Conservation (phyloP, 1,140 invertebrate genomes). For the Papilio helenus region DNA sequence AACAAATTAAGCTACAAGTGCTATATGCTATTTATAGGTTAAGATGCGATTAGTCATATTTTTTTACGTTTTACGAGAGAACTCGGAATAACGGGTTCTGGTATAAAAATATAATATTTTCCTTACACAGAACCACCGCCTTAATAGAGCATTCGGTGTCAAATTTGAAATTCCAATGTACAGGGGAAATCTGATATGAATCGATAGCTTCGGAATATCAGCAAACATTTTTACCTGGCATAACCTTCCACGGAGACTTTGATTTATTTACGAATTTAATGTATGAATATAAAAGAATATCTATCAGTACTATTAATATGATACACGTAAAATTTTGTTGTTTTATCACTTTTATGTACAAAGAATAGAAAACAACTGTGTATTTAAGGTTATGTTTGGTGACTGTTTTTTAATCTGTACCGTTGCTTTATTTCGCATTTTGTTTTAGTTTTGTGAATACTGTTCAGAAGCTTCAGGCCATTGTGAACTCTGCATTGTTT, state of each 20-base stretch:
- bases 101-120: constrained; percentile 16
- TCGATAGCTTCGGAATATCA: constrained; percentile 19
- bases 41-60: too few species aligned
- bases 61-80: not conserved
- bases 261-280: not conserved
- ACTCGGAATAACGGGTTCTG: not conserved
- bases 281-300: not conserved
- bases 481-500: constrained; percentile 29
- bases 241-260: not conserved
- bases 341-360: not conserved
- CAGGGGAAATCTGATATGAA: constrained; percentile 14
- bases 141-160: constrained; percentile 13
- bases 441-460: not conserved
- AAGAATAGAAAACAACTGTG: not conserved
- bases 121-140: not conserved
- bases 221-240: not conserved
- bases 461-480: not conserved
- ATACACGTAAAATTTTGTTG: too few species aligned
- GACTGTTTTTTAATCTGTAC: not conserved
- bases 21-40: too few species aligned
- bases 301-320: too few species aligned
- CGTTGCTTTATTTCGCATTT: not conserved
- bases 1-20: not conserved
- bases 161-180: constrained; percentile 35
- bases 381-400: too few species aligned